A percentile compares a stretch with the other conserved stretches of the same genome.
These are phyloP conservation scores for Spongia lamella DNA, from an alignment of 37 sponge, comb jelly and placozoan species.

Conservation along the genomic window DNA sequence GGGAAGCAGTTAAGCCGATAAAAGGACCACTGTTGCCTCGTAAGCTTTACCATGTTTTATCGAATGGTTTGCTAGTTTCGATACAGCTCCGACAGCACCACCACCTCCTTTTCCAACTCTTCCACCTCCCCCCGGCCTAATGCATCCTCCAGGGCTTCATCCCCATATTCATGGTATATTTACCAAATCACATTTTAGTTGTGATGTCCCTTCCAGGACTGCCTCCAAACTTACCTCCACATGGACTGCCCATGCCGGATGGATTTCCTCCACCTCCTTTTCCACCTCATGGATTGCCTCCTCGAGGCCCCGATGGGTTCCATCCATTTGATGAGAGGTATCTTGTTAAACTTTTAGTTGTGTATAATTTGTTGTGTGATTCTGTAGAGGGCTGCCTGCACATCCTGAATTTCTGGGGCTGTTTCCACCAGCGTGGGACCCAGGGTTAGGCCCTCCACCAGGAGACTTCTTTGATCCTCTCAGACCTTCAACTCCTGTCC, in stretches of 20 bases:
- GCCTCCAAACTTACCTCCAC: too few relatives aligned
- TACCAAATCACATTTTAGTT: too few relatives aligned
- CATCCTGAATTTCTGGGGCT: constrained; percentile 27
- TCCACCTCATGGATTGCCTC: constrained; percentile 6
- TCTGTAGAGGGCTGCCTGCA: constrained; percentile 11
- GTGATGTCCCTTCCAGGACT: too few relatives aligned
- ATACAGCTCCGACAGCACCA: constrained; percentile 7
- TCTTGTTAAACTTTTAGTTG: too few relatives aligned
- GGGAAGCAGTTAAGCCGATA: constrained; percentile 30
- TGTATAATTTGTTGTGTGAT: too few relatives aligned
- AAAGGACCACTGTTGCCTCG: constrained; percentile 56
- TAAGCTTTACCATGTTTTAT: constrained; percentile 12
- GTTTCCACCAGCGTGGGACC: constrained; percentile 69
- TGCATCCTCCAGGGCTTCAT: neutral
- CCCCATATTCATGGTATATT: constrained; percentile 45
- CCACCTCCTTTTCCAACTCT: constrained; percentile 29
- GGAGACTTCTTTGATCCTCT: constrained; percentile 35
- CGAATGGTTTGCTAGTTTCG: neutral
- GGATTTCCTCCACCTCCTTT: constrained; percentile 41
- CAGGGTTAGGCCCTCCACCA: constrained; percentile 63
- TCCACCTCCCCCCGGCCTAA: neutral
- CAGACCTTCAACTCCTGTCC: neutral
- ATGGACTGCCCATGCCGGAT: too few relatives aligned
- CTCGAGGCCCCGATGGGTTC: constrained; percentile 35
- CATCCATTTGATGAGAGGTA: constrained; percentile 38